Percentiles rank a stretch among this genome's conserved stretches.
phyloP scores from a whole-genome alignment of 2,113 vertebrate species.

The Myrmecobius fasciatus region DNA sequence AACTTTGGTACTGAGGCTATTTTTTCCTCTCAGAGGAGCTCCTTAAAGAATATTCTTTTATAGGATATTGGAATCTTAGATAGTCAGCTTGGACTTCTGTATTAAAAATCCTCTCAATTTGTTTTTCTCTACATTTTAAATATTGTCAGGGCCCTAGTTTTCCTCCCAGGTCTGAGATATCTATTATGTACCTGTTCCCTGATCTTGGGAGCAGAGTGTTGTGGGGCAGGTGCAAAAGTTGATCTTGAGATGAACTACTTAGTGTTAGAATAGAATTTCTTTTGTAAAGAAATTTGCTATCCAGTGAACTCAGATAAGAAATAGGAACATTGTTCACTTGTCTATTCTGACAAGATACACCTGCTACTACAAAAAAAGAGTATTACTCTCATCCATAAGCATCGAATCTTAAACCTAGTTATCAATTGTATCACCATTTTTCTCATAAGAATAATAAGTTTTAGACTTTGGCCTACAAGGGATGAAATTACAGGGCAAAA shows the following conservation, averaged over 20 bases:
- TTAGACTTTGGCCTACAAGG: neutral
- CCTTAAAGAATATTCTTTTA: neutral
- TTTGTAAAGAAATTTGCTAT: neutral
- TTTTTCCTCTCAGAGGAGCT: neutral
- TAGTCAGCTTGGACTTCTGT: neutral
- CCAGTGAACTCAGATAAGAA: neutral
- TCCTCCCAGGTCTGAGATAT: constrained; percentile 34
- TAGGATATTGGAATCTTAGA: constrained; percentile 42
- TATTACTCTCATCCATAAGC: constrained; percentile 42
- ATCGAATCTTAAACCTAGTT: constrained; percentile 40
- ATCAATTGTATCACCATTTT: neutral
- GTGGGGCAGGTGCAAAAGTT: neutral
- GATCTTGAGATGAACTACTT: neutral
- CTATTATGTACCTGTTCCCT: neutral
- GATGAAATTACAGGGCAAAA: neutral
- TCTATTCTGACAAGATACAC: constrained; percentile 2
- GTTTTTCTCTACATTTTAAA: constrained; percentile 37
- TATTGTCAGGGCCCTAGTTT: constrained; percentile 17
- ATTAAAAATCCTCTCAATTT: constrained; percentile 22
- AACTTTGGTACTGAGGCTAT: constrained; percentile 42
- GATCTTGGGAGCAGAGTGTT: neutral
- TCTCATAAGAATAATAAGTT: constrained; percentile 16
- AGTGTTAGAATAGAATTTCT: neutral
- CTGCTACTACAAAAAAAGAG: constrained; percentile 28
- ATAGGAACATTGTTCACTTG: neutral